Evolutionary conservation across 2,797 vertebrate genomes (phyloP), one percentile per base, ranked within the genome.

Genomic region (Xenentodon cancila): DNA sequence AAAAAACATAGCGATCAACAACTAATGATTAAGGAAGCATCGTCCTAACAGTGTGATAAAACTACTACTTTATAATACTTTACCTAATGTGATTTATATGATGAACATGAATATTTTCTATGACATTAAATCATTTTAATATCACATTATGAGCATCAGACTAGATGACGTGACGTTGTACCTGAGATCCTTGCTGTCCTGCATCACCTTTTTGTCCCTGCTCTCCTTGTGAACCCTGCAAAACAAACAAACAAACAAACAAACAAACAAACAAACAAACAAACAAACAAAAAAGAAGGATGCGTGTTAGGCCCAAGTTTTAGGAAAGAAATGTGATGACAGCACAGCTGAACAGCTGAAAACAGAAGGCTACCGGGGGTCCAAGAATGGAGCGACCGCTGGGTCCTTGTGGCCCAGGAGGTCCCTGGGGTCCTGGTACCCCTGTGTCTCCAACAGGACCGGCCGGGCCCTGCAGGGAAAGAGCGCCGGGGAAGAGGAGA

Each of bases 311-410:
- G 9, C 6, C 22, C 13, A 37, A 21, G 9, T 9, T 11, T 1
- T 7, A 46, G 1, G 1, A 53, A 43, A 47, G 6, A 1, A 19
- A 7, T 12, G 0, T 19, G 22, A 34, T 4, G 12, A 7, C 15
- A 53, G 0, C 7, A 4, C 64, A 9, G 47, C 8, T 12, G 21
- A n/a, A 2, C 13, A 17, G 0, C 3, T 1, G 17, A 21, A 19
- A 25, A 1, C 5, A 43, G 52, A 9, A 19, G 18, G 17, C 15
- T 90, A 99, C 97, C 21, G 92, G 93, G 54, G 92, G 88, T 30
- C 97, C 97, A 53, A 97, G 96, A 83, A 99, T 96, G 59, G 97
- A 96, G 65, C 96, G 94, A 42, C 97, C 97, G 46, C 95, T 98
- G 56, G 95, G 97, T 55, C 97, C 97, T 59, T 97, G 96, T 0